These are phyloP conservation scores for Anser brachyrhynchus DNA, from an alignment of 2,113 vertebrate genomes.

Conservation along the genomic window DNA sequence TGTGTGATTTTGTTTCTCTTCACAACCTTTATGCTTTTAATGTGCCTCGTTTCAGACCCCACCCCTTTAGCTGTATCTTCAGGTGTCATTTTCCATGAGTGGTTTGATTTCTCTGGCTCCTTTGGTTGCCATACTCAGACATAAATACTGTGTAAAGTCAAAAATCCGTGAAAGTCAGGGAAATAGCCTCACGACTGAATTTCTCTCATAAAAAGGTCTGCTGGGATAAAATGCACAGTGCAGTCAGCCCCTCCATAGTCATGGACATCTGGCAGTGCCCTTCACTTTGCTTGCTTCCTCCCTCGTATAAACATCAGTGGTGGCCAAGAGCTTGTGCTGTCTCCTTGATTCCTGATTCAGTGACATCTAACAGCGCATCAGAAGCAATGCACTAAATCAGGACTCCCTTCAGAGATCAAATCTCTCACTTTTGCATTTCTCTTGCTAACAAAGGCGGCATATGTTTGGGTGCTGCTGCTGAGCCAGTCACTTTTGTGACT, in stretches of 20 bases:
- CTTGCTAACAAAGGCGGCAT: neutral
- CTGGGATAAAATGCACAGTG: neutral
- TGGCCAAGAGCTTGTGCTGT: neutral
- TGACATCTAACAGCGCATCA: neutral
- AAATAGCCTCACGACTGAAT: neutral
- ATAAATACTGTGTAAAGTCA: neutral
- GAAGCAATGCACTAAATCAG: neutral
- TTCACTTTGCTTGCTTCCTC: neutral
- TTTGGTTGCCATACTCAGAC: fast-evolving
- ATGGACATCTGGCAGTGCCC: neutral
- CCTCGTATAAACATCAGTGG: neutral
- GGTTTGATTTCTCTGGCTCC: neutral
- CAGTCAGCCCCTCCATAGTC: fast-evolving
- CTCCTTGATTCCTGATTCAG: neutral
- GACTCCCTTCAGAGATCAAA: fast-evolving
- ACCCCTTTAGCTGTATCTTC: neutral
- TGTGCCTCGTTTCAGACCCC: neutral
- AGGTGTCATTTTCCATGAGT: fast-evolving
- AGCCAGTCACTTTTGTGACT: too few relatives aligned
- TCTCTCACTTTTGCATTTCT: neutral
- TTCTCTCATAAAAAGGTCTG: neutral
- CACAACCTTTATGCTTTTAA: neutral
- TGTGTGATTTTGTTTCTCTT: neutral
- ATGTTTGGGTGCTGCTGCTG: neutral
- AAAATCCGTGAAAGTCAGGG: neutral